Percentiles rank a stretch among this genome's conserved stretches.
Evolutionary conservation across 2,797 vertebrate genomes (phyloP).

Genomic region (Pseudotriccus pelzelni): DNA sequence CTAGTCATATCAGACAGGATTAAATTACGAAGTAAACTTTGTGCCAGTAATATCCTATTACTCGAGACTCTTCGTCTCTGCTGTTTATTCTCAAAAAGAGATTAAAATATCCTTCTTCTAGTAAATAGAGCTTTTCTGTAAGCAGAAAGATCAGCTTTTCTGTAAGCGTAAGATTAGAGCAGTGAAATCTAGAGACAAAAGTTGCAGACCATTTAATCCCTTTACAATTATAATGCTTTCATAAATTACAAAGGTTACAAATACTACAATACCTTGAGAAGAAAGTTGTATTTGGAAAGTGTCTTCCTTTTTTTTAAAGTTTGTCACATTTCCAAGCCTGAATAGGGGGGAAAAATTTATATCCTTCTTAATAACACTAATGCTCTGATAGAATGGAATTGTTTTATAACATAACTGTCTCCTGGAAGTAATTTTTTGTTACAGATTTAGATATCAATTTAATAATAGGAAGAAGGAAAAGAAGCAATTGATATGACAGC

Average conservation of each 20-base stretch:
- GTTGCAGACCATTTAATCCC: neutral
- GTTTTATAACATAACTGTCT: neutral
- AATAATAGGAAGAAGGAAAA: neutral
- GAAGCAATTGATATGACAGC: neutral
- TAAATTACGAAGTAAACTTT: neutral
- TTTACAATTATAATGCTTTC: neutral
- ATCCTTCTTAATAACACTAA: neutral
- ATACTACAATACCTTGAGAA: neutral
- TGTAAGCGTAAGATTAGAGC: neutral
- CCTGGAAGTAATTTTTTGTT: neutral
- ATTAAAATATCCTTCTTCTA: neutral
- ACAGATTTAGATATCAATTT: neutral
- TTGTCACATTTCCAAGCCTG: neutral
- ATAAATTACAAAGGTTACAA: neutral
- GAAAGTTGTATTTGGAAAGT: neutral
- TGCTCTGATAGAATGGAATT: neutral
- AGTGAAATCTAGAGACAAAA: neutral
- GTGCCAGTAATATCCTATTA: neutral
- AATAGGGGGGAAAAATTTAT: neutral
- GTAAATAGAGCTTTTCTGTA: neutral
- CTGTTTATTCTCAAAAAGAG: neutral
- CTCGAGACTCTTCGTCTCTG: neutral
- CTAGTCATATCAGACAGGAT: neutral
- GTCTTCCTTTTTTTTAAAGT: neutral
- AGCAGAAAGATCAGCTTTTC: neutral